Percentiles rank a stretch among this genome's conserved stretches.
Conservation (phyloP, 2,113 vertebrate genomes). For the Struthidea cinerea region DNA sequence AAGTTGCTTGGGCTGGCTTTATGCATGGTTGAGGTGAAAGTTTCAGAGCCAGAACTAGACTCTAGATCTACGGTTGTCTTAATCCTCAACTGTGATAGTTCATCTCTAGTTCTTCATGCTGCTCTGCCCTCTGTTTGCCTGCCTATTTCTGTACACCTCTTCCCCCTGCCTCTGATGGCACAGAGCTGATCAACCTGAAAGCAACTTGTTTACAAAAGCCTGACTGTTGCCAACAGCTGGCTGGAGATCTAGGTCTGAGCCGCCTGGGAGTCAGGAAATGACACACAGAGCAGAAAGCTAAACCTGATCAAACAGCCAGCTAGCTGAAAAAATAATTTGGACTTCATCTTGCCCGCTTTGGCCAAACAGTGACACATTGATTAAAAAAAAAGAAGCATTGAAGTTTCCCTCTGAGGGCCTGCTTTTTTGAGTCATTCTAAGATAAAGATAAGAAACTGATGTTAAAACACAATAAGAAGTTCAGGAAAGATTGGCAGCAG, state of each 20-base stretch:
- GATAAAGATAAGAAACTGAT: constrained; percentile 38
- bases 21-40: not conserved
- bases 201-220: not conserved
- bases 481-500: constrained; percentile 28
- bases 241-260: constrained; percentile 33
- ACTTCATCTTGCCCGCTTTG: not conserved
- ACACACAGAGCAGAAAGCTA: constrained; percentile 48
- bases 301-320: constrained; percentile 38
- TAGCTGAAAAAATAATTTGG: constrained; percentile 60
- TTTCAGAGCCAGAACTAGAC: not conserved
- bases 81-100: not conserved
- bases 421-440: constrained; percentile 34
- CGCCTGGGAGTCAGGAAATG: constrained; percentile 55
- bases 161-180: not conserved
- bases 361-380: constrained; percentile 20
- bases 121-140: not conserved
- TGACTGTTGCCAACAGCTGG: constrained; percentile 4
- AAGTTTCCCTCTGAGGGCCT: not conserved
- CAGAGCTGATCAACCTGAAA: not conserved
- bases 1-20: not conserved
- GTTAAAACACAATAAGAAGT: constrained; percentile 22
- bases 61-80: not conserved
- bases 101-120: not conserved
- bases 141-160: not conserved
- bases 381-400: not conserved